Base-by-base conservation (phyloP, 2,113 vertebrate species). In the Gasterosteus aculeatus region DNA sequence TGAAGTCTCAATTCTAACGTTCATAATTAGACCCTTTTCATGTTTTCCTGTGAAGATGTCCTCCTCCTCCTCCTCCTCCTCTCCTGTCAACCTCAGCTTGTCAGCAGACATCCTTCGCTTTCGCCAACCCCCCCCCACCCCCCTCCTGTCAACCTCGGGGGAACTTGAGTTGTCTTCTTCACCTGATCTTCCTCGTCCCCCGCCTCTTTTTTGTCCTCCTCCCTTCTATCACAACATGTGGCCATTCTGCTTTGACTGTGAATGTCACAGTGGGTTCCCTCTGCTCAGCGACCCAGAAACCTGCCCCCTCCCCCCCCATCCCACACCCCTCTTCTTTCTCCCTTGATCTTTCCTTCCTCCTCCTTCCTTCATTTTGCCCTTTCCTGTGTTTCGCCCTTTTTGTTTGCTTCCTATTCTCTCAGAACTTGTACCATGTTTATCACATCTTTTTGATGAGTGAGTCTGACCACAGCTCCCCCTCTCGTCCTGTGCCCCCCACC, bases 211-310 rank as follows among this genome's bases (percentile, higher is more conserved):
- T 46, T 4, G 12, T 46, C 31, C n/a, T 65, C 66, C 39, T 67
- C 54, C 66, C 69, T 11, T 77, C 62, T 62, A 47, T 83, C 77
- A 64, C 70, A 78, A 49, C 69, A 59, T 83, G 81, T 82, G 76
- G 76, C 39, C 26, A 19, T 68, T 68, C 62, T 53, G 60, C 71
- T 70, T 22, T 85, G 84, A 87, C 85, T 83, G 86, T 80, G 57
- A 86, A 85, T 88, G 90, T 86, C 87, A 85, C 61, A 2, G 44
- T 2, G 33, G 69, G 42, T 88, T 85, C 65, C 19, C 62, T 83
- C 67, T 31, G 49, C 77, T 70, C 82, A 65, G 73, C 67, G 86
- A 89, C 89, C 84, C 82, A 88, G 82, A 88, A 85, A 85, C 10
- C 26, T 74, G 77, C 47, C 82, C 70, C 64, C 63, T 44, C 65